Percentiles rank a stretch among this genome's conserved stretches.
Conservation (phyloP, 2,888 invertebrate genomes). For the Scrobipalpa costella region DNA sequence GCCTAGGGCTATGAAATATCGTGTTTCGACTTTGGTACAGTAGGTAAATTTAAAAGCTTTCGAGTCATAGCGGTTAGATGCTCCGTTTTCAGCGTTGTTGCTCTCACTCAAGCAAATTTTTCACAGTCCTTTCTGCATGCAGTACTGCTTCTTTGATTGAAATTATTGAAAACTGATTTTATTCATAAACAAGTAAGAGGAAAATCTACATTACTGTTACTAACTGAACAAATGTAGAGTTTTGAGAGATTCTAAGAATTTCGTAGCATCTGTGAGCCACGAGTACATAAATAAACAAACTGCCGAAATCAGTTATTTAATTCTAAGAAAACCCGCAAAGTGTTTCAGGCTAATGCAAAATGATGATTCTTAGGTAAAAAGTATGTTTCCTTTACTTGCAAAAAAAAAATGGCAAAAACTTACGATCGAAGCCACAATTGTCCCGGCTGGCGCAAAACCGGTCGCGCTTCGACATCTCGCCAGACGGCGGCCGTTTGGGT, state of each 20-base stretch:
- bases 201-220: background rate
- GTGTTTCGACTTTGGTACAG: too few relatives aligned
- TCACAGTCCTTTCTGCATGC: too few relatives aligned
- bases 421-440: background rate
- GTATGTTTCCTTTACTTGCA: background rate
- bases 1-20: background rate
- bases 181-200: background rate
- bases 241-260: background rate
- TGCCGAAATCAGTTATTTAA: background rate
- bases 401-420: background rate
- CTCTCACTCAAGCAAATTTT: too few relatives aligned
- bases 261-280: too few relatives aligned
- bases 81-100: too few relatives aligned
- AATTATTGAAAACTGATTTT: too few relatives aligned
- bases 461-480: conserved; percentile 6
- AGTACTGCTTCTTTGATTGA: too few relatives aligned
- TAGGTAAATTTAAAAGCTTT: too few relatives aligned
- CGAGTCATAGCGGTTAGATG: too few relatives aligned
- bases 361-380: background rate
- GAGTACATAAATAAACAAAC: conserved; percentile 5
- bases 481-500: background rate
- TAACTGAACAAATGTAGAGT: background rate
- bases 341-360: background rate
- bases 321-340: background rate
- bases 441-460: background rate